Evolutionary conservation across 2,797 vertebrate genomes (phyloP).

Genomic region (Falco columbarius): DNA sequence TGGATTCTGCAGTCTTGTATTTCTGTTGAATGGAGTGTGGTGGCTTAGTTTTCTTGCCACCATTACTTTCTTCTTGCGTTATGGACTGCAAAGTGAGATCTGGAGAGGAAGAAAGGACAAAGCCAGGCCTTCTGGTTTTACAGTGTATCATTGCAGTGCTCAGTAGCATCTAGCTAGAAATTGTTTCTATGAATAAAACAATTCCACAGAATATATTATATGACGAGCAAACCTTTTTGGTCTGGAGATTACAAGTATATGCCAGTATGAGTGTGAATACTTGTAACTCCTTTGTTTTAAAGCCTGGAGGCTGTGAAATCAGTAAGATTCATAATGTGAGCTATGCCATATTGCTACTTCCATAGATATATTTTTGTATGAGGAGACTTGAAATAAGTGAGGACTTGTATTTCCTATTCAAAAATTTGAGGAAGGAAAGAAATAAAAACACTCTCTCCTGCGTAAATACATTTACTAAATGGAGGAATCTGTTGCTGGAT

Average conservation of each 20-base stretch:
- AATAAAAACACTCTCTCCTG: not conserved
- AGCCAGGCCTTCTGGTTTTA: not conserved
- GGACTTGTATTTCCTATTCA: not conserved
- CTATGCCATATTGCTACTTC: not conserved
- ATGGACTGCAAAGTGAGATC: not conserved
- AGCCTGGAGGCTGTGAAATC: not conserved
- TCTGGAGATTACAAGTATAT: not conserved
- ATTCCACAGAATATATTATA: not conserved
- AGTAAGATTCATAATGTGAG: not conserved
- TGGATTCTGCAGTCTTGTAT: not conserved
- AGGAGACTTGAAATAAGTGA: not conserved
- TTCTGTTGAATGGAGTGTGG: not conserved
- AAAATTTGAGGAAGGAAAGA: not conserved
- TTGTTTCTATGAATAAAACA: not conserved
- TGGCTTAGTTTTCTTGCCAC: not conserved
- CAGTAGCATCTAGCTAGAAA: not conserved
- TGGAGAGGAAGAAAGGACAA: not conserved
- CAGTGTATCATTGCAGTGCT: not conserved
- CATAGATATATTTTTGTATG: not conserved
- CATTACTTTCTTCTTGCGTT: not conserved
- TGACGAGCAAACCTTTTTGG: not conserved
- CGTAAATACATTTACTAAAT: not conserved
- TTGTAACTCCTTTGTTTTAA: not conserved
- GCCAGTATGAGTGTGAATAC: not conserved
- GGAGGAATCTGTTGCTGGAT: not conserved